Percentiles rank a stretch among this genome's conserved stretches.
phyloP scores from a whole-genome alignment of 2,113 vertebrate species.

The Epinephelus moara region DNA sequence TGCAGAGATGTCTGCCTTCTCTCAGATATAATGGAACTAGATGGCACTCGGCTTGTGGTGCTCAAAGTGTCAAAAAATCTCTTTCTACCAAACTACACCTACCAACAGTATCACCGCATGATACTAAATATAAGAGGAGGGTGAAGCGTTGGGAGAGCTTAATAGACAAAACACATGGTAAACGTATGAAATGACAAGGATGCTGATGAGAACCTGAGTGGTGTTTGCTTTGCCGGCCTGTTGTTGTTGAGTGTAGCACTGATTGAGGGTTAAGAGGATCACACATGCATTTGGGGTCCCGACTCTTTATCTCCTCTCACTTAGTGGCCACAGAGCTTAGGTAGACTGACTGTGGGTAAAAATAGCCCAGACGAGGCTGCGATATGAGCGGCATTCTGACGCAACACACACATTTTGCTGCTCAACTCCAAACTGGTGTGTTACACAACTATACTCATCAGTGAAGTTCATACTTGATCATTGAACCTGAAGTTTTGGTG shows the following conservation, averaged over 20 bases:
- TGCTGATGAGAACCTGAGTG: background rate
- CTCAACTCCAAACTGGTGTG: background rate
- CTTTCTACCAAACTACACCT: too few relatives aligned
- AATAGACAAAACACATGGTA: background rate
- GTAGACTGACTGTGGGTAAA: constrained; percentile 41
- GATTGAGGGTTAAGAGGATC: constrained; percentile 70
- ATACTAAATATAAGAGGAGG: background rate
- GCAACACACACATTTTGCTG: background rate
- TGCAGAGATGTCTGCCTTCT: too few relatives aligned
- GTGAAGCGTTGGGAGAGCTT: background rate
- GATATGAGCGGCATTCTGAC: background rate
- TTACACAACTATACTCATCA: background rate
- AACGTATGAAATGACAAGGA: background rate
- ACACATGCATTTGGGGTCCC: constrained; percentile 60
- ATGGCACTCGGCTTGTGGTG: too few relatives aligned
- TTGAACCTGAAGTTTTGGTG: background rate
- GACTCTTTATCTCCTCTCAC: constrained; percentile 56
- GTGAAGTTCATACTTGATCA: background rate
- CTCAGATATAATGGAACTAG: too few relatives aligned
- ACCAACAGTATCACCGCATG: too few relatives aligned
- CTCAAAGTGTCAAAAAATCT: too few relatives aligned
- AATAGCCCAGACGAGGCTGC: constrained; percentile 32
- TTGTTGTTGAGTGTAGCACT: constrained; percentile 30
- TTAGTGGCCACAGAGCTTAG: constrained; percentile 40
- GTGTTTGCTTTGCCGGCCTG: constrained; percentile 12